Conservation (phyloP, 2,888 invertebrate species). For the Anthrax anthrax region DNA sequence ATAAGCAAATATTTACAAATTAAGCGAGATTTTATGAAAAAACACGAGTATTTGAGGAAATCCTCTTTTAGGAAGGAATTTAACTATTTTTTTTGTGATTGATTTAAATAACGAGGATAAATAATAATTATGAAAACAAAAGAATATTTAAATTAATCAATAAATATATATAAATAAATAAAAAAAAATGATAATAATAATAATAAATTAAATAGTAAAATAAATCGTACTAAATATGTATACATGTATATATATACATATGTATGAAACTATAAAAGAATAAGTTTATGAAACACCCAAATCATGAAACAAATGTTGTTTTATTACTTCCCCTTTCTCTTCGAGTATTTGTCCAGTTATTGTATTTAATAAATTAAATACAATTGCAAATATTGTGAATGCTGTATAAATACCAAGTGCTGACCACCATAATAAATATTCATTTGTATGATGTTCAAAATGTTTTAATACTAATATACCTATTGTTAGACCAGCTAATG, state of each 20-base stretch:
- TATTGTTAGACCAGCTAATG: constrained; percentile 84
- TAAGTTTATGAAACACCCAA: constrained; percentile 30
- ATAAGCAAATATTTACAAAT: too few relatives aligned
- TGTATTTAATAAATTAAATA: constrained; percentile 80
- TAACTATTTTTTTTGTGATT: too few relatives aligned
- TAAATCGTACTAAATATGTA: background rate
- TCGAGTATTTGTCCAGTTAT: constrained; percentile 31
- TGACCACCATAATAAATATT: constrained; percentile 92
- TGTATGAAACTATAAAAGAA: background rate
- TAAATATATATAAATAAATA: constrained; percentile 1
- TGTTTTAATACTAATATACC: constrained; percentile 88
- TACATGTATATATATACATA: too few relatives aligned
- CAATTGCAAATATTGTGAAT: constrained; percentile 82
- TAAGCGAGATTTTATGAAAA: too few relatives aligned
- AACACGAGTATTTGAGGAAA: too few relatives aligned
- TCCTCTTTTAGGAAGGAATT: too few relatives aligned
- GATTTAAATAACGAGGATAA: too few relatives aligned
- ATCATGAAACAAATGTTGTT: constrained; percentile 32
- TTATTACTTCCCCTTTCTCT: constrained; percentile 30
- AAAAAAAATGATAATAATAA: constrained; percentile 4
- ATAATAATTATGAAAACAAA: too few relatives aligned
- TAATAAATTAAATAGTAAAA: background rate
- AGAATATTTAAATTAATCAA: too few relatives aligned
- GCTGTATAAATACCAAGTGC: constrained; percentile 86
- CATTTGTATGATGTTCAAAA: constrained; percentile 89